phyloP scores from a whole-genome alignment of 2,888 invertebrate species.

The Trachelus tabidus region DNA sequence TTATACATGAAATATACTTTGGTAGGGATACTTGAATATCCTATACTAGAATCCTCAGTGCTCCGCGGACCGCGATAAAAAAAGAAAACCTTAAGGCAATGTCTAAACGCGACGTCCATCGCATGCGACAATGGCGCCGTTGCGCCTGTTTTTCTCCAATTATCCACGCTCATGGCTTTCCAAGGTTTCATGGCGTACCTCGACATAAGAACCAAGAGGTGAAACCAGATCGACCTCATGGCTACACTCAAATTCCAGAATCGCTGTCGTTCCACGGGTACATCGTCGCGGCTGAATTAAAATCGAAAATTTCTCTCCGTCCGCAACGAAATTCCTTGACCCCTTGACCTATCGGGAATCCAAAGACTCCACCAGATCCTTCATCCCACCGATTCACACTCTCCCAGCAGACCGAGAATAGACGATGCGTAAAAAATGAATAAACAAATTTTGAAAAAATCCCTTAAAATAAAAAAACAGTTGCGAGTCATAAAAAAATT shows the following conservation, averaged over 20 bases:
- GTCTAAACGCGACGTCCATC: neutral
- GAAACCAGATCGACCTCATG: neutral
- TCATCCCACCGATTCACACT: neutral
- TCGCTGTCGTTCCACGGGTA: neutral
- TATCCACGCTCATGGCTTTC: conserved; percentile 9
- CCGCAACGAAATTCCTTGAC: neutral
- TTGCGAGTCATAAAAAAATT: no score
- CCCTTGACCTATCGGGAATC: neutral
- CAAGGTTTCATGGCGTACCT: neutral
- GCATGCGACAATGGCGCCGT: conserved; percentile 6
- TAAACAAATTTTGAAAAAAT: no score
- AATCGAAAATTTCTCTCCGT: neutral
- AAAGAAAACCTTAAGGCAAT: neutral
- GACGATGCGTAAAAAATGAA: neutral
- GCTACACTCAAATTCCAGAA: neutral
- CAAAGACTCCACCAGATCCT: neutral
- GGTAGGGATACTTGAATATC: neutral
- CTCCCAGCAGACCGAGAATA: neutral
- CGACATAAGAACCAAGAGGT: neutral
- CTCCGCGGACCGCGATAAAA: neutral
- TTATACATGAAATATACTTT: no score
- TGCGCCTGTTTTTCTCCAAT: conserved; percentile 17
- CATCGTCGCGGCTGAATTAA: neutral
- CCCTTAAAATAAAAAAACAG: no score
- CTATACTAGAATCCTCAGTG: neutral